Percentiles rank a stretch among this genome's conserved stretches.
phyloP scores from a whole-genome alignment of 2,113 vertebrate genomes.

The Microtus pennsylvanicus region DNA sequence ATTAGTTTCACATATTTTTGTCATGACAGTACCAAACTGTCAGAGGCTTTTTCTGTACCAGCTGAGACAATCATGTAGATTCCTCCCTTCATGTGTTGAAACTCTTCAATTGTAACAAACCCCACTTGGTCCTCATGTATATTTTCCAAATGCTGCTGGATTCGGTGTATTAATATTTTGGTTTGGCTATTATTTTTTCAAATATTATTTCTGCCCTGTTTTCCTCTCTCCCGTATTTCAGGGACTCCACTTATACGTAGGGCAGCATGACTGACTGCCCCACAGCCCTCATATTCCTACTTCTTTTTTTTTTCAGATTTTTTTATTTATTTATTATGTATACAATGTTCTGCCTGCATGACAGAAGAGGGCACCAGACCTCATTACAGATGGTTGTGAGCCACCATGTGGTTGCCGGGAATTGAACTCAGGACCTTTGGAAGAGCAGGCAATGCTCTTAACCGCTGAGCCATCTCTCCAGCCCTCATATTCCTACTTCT shows the following conservation, averaged over 20 bases:
- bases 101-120: not conserved
- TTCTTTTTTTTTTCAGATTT: not conserved
- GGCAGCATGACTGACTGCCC: not conserved
- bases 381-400: too few relatives aligned
- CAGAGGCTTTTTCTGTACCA: not conserved
- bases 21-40: slow-evolving; percentile 12
- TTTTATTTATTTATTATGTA: too few relatives aligned
- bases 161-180: not conserved
- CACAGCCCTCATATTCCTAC: not conserved
- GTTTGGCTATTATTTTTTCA: slow-evolving; percentile 31
- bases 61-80: not conserved
- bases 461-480: not conserved
- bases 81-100: slow-evolving; percentile 12
- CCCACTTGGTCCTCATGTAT: not conserved
- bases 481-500: not conserved
- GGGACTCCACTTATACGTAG: not conserved
- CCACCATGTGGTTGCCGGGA: too few relatives aligned
- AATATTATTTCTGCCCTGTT: slow-evolving; percentile 10
- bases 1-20: slow-evolving; percentile 2
- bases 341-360: too few relatives aligned
- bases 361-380: too few relatives aligned
- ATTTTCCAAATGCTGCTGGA: not conserved
- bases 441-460: too few relatives aligned
- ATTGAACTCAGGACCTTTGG: too few relatives aligned
- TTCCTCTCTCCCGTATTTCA: not conserved